These are phyloP conservation scores for Empidonax traillii DNA, from an alignment of 2,113 vertebrate species.

Conservation along the genomic window DNA sequence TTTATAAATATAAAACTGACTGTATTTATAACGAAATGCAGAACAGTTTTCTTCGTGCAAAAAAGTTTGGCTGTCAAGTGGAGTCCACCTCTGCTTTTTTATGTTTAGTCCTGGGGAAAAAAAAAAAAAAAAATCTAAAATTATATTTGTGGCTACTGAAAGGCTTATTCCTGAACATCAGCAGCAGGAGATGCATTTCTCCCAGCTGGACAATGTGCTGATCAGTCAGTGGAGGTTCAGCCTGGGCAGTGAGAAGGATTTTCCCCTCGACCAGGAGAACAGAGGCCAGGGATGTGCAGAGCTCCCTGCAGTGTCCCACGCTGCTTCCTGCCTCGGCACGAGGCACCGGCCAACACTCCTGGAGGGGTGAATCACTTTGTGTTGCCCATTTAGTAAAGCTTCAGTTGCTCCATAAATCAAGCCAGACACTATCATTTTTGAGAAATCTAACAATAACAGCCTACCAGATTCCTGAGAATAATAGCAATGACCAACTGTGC, in stretches of 20 bases:
- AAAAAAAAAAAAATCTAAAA: neutral
- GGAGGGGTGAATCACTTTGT: neutral
- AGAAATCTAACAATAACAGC: neutral
- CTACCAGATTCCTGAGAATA: slow-evolving; percentile 18
- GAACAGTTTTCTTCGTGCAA: neutral
- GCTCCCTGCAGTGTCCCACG: neutral
- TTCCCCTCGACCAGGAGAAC: neutral
- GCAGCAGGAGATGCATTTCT: neutral
- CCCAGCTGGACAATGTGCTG: neutral
- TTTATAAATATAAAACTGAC: neutral
- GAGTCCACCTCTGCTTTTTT: neutral
- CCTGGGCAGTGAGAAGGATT: neutral
- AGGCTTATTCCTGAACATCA: neutral
- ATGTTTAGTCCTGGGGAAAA: neutral
- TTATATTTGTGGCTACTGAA: neutral
- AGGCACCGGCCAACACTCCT: neutral
- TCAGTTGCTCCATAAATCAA: neutral
- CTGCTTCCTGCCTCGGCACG: neutral
- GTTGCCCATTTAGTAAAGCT: neutral
- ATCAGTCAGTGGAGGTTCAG: neutral
- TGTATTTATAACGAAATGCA: neutral
- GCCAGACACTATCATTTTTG: neutral
- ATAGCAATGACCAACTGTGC: slow-evolving; percentile 33
- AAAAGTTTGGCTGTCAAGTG: neutral
- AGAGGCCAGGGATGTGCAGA: neutral